These are phyloP conservation scores for Echinometra lucunter DNA, from an alignment of 53 echinoderm and acorn worm species.

Conservation along the genomic window DNA sequence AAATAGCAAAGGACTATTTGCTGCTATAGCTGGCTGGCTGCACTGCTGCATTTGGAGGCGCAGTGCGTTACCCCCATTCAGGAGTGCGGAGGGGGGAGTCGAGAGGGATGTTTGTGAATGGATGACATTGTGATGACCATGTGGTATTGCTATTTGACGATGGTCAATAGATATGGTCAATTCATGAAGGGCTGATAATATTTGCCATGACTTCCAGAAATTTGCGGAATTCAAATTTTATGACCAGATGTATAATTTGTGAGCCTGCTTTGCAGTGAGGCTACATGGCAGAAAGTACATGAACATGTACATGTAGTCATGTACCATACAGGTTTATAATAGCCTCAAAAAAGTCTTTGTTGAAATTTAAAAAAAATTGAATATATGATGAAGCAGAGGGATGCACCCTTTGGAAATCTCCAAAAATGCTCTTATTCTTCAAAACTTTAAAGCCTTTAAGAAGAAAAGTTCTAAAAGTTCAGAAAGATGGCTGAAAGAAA, in stretches of 20 bases:
- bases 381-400: too few relatives aligned
- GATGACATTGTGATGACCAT: not conserved
- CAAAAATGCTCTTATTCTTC: too few relatives aligned
- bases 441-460: too few relatives aligned
- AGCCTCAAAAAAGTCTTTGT: too few relatives aligned
- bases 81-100: not conserved
- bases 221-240: slow-evolving; percentile 21
- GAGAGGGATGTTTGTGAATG: slow-evolving; percentile 8
- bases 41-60: not conserved
- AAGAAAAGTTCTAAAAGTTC: too few relatives aligned
- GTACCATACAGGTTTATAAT: too few relatives aligned
- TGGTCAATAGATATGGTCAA: slow-evolving; percentile 55
- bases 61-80: not conserved
- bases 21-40: not conserved
- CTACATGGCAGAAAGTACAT: not conserved
- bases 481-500: too few relatives aligned
- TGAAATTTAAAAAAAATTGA: too few relatives aligned
- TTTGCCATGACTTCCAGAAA: slow-evolving; percentile 23
- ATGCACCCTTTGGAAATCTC: too few relatives aligned
- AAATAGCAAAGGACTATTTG: slow-evolving; percentile 61
- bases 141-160: not conserved
- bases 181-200: not conserved
- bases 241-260: slow-evolving; percentile 34
- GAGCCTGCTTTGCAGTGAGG: not conserved
- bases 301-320: too few relatives aligned